Evolutionary conservation across 37 sponge, comb jelly and placozoan species (phyloP).

Genomic region (Haliclona indistincta): DNA sequence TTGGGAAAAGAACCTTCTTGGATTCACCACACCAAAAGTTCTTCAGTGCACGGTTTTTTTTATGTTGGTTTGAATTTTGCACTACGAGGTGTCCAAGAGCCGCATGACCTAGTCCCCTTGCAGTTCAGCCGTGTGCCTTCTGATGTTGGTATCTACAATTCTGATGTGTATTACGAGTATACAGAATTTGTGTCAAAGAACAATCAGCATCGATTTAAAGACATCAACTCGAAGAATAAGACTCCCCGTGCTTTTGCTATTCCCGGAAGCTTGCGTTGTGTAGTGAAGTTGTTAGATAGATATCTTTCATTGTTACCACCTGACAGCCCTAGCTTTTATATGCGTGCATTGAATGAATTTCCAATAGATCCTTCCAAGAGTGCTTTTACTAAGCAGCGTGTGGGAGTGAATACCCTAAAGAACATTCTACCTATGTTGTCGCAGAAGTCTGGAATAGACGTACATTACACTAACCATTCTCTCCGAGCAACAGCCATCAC

Average conservation of each 20-base stretch:
- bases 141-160: too few relatives aligned
- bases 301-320: constrained; percentile 26
- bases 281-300: constrained; percentile 31
- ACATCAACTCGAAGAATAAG: constrained; percentile 32
- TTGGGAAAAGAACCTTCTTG: constrained; percentile 34
- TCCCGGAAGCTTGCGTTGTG: constrained; percentile 6
- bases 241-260: constrained; percentile 18
- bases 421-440: constrained; percentile 8
- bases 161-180: constrained; percentile 34
- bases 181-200: constrained; percentile 36
- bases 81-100: constrained; percentile 48
- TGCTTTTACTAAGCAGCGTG: constrained; percentile 14
- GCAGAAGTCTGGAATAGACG: constrained; percentile 11
- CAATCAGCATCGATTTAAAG: constrained; percentile 40
- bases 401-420: constrained; percentile 46
- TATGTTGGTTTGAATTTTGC: constrained; percentile 37
- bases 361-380: constrained; percentile 12
- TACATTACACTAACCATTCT: constrained; percentile 42
- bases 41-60: constrained; percentile 26
- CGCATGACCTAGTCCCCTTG: constrained; percentile 30
- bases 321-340: constrained; percentile 34
- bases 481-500: constrained; percentile 44
- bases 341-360: constrained; percentile 20
- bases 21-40: constrained; percentile 11
- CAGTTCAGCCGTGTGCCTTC: too few relatives aligned